A percentile compares a stretch with the other conserved stretches of the same genome.
Evolutionary conservation across 1,140 invertebrate species (phyloP).

Genomic region (Rhynchophorus ferrugineus): DNA sequence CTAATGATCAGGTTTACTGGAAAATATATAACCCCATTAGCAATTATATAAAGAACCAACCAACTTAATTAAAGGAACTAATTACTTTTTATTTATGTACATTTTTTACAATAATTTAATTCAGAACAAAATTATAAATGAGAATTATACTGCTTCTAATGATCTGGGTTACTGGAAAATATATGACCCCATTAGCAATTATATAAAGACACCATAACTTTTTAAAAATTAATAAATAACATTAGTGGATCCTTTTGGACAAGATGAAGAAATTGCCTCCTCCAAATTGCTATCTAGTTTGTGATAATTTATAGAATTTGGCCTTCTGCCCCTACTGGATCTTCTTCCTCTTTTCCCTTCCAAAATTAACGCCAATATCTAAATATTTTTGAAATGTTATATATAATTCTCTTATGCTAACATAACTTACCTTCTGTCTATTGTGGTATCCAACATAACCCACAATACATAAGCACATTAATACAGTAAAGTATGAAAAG

Average conservation of each 20-base stretch:
- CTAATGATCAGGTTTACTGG: no score
- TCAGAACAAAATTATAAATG: no score
- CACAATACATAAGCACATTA: conserved; percentile 50
- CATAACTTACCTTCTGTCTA: conserved; percentile 54
- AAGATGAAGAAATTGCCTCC: conserved; percentile 53
- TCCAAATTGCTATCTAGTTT: conserved; percentile 56
- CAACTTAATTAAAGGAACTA: no score
- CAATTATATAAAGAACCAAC: no score
- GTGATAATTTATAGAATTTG: conserved; percentile 51
- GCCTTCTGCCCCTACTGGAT: conserved; percentile 43
- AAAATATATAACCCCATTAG: no score
- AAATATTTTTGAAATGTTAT: no score
- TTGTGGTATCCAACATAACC: conserved; percentile 60
- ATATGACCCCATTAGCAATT: no score
- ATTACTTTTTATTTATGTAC: no score
- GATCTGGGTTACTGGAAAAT: no score
- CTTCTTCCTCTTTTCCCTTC: conserved; percentile 47
- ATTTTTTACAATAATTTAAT: no score
- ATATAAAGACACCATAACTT: no score
- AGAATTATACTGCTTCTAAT: no score
- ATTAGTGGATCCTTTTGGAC: conserved; percentile 35
- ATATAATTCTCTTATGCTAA: background rate
- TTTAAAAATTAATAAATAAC: conserved; percentile 41
- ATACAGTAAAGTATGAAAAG: conserved; percentile 55
- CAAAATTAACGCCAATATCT: conserved; percentile 52